A percentile compares a stretch with the other conserved stretches of the same genome.
phyloP scores from a whole-genome alignment of 2,113 vertebrate genomes.

The Beaufortia kweichowensis region DNA sequence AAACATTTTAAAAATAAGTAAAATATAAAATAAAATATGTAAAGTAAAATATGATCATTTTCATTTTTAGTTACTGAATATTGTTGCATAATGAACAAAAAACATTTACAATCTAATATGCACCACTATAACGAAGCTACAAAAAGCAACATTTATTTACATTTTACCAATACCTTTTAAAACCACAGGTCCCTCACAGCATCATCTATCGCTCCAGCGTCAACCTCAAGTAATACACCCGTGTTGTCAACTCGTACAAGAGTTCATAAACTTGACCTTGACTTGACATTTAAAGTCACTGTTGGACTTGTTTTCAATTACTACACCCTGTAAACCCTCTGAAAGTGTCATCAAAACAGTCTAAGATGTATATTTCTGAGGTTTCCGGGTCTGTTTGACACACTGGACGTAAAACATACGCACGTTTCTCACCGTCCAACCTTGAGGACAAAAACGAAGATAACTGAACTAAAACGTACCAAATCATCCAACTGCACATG shows the following conservation, averaged over 20 bases:
- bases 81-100: too few relatives aligned
- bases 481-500: constrained; percentile 18
- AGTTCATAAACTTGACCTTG: constrained; percentile 52
- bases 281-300: constrained; percentile 56
- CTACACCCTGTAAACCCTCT: constrained; percentile 30
- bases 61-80: too few relatives aligned
- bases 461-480: constrained; percentile 28
- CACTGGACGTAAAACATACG: constrained; percentile 53
- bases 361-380: constrained; percentile 56
- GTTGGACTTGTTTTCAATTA: constrained; percentile 53
- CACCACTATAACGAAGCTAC: too few relatives aligned
- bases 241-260: constrained; percentile 51
- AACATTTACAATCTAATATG: too few relatives aligned
- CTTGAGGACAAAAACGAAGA: constrained; percentile 28
- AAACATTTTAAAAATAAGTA: too few relatives aligned
- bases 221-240: constrained; percentile 46
- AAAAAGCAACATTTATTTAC: too few relatives aligned
- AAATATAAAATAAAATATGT: too few relatives aligned
- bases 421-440: constrained; percentile 40
- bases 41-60: too few relatives aligned
- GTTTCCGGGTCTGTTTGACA: constrained; percentile 56
- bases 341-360: constrained; percentile 53
- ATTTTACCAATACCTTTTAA: too few relatives aligned
- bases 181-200: neutral
- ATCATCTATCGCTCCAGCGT: neutral